Conservation (phyloP, 2,888 invertebrate genomes). For the Drosophila emarginata region DNA sequence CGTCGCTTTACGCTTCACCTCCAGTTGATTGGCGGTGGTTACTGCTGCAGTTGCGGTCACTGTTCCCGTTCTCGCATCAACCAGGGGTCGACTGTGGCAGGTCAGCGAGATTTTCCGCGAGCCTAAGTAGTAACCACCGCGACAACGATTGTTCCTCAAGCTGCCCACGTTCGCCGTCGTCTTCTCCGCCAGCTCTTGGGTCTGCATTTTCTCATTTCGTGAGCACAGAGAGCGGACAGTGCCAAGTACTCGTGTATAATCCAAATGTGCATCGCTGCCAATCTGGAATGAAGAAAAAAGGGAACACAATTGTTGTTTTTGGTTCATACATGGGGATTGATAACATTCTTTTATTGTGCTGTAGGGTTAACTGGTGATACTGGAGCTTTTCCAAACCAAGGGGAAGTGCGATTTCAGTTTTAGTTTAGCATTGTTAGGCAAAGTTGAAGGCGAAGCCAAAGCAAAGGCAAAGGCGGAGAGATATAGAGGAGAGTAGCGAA, state of each 20-base stretch:
- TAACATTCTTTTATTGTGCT: background rate
- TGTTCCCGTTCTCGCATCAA: conserved; percentile 81
- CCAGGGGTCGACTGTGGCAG: conserved; percentile 85
- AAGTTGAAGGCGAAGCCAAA: conserved; percentile 3
- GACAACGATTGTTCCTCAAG: conserved; percentile 60
- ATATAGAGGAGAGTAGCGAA: conserved; percentile 11
- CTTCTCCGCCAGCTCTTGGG: conserved; percentile 68
- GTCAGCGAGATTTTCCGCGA: conserved; percentile 89
- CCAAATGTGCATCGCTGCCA: conserved; percentile 80
- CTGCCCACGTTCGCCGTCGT: conserved; percentile 61
- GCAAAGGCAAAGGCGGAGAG: conserved; percentile 16
- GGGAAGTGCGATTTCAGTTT: conserved; percentile 3
- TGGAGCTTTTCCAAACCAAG: background rate
- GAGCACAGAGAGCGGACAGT: conserved; percentile 86
- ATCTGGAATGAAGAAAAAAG: conserved; percentile 56
- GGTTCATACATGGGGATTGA: background rate
- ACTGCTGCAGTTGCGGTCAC: conserved; percentile 46
- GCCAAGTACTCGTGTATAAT: conserved; percentile 83
- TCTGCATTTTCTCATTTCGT: conserved; percentile 84
- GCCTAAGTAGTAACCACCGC: conserved; percentile 80
- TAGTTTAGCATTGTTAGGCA: conserved; percentile 5
- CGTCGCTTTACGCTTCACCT: conserved; percentile 12
- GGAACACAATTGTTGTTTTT: background rate
- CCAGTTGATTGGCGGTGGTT: conserved; percentile 47
- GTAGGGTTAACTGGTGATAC: conserved; percentile 23